A percentile compares a stretch with the other conserved stretches of the same genome.
Evolutionary conservation across 1,140 invertebrate genomes (phyloP).

Genomic region (Laodelphax striatellus): DNA sequence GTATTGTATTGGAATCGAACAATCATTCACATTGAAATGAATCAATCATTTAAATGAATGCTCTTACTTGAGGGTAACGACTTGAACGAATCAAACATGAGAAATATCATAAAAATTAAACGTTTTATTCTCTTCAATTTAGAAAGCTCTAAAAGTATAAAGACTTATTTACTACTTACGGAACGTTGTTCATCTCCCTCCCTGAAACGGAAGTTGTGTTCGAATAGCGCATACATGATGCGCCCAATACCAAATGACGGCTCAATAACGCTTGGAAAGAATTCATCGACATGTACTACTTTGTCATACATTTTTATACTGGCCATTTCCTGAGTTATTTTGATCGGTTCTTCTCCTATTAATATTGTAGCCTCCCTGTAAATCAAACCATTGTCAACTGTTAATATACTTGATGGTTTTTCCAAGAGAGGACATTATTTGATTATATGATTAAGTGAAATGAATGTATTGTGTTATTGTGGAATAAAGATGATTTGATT

Average conservation of each 20-base stretch:
- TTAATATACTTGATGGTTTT: no score
- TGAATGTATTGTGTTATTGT: no score
- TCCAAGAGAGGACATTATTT: no score
- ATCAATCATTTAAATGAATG: not conserved
- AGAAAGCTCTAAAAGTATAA: no score
- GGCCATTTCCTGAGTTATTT: slow-evolving; percentile 62
- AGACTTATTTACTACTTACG: slow-evolving; percentile 30
- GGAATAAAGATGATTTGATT: no score
- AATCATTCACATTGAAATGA: no score
- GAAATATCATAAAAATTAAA: not conserved
- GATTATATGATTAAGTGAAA: slow-evolving; percentile 23
- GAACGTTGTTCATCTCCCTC: slow-evolving; percentile 92
- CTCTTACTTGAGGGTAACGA: not conserved
- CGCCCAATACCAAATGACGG: slow-evolving; percentile 97
- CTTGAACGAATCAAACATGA: not conserved
- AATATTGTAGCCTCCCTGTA: slow-evolving; percentile 37
- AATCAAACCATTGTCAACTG: not conserved
- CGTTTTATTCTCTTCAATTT: not conserved
- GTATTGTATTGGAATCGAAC: no score
- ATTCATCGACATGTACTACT: slow-evolving; percentile 91
- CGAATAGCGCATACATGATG: slow-evolving; percentile 92
- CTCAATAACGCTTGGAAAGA: slow-evolving; percentile 95
- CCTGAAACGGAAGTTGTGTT: slow-evolving; percentile 88
- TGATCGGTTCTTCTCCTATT: slow-evolving; percentile 44
- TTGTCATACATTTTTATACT: slow-evolving; percentile 73